Evolutionary conservation across 2,797 vertebrate genomes (phyloP), one percentile per base, ranked within the genome.

Genomic region (Phrynocephalus vlangalii): DNA sequence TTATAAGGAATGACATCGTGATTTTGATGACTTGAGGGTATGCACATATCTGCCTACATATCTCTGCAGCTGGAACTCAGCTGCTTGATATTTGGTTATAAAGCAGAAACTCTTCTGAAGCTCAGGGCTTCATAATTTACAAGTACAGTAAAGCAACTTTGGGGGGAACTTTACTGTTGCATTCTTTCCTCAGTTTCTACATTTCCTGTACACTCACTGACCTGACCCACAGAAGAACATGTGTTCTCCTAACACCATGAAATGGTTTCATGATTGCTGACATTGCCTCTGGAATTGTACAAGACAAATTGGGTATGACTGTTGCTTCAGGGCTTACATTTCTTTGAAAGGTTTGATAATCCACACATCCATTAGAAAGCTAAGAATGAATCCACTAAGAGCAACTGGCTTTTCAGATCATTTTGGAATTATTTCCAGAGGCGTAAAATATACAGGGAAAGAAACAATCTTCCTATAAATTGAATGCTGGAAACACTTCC

Each of bases 301-400:
- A 92, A 86, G 84, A 92, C 89, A 93, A 93, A 90, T 86, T 93
- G 92, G 72, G 86, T 87, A 89, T 79, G 88, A 92, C 91, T 91
- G 94, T 90, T 93, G 86, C 88, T 84, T 94, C 79, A 87, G 88
- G 83, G 68, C 90, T 90, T 82, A 89, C 26, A 4, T 80, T 94
- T 94, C 93, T 79, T 88, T 91, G 72, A 90, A 94, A 92, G 33
- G 22, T 90, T 93, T 93, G 90, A 92, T 89, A 28, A 85, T 72
- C 70, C 0, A 78, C 86, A 93, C 86, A 93, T 93, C 86, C 87
- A 76, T 91, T 87, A 84, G 76, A 94, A 71, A 86, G 91, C 88
- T 92, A 94, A 92, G 91, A 94, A 94, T 81, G 20, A 82, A 88
- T 82, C 87, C 76, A 84, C 91, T 87, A 94, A 94, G 87, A 91